Evolutionary conservation across 2,888 invertebrate species (phyloP).

Genomic region (Venustoraphidia nigricollis): DNA sequence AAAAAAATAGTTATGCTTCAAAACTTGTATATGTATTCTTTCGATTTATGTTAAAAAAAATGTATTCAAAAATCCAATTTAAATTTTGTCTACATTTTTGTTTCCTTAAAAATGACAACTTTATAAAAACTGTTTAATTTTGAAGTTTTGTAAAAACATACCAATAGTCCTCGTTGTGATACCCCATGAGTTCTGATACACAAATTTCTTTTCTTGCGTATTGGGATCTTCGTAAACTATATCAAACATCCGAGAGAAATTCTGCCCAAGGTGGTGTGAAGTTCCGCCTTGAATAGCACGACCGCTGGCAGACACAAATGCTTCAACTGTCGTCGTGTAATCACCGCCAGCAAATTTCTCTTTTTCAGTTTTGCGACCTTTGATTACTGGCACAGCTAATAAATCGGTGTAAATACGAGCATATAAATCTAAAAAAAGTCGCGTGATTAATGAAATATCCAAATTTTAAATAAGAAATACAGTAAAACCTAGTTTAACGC

Average conservation of each 20-base stretch:
- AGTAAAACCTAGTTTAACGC: too few relatives aligned
- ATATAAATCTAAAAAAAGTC: conserved; percentile 55
- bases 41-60: too few relatives aligned
- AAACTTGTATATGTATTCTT: too few relatives aligned
- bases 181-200: conserved; percentile 98
- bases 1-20: too few relatives aligned
- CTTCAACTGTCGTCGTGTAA: conserved; percentile 95
- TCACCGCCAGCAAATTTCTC: conserved; percentile 98
- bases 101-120: too few relatives aligned
- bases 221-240: conserved; percentile 89
- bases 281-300: conserved; percentile 93
- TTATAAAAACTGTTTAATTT: too few relatives aligned
- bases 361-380: conserved; percentile 91
- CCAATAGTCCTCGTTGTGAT: conserved; percentile 93
- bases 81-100: too few relatives aligned
- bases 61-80: too few relatives aligned
- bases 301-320: conserved; percentile 85
- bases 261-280: conserved; percentile 96
- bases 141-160: conserved; percentile 16
- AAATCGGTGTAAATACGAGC: conserved; percentile 78
- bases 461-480: not conserved
- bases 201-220: conserved; percentile 73
- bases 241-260: conserved; percentile 99
- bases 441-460: not conserved
- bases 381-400: conserved; percentile 89